These are phyloP conservation scores for Ostrea edulis DNA, from an alignment of 1,140 invertebrate genomes.

Conservation along the genomic window DNA sequence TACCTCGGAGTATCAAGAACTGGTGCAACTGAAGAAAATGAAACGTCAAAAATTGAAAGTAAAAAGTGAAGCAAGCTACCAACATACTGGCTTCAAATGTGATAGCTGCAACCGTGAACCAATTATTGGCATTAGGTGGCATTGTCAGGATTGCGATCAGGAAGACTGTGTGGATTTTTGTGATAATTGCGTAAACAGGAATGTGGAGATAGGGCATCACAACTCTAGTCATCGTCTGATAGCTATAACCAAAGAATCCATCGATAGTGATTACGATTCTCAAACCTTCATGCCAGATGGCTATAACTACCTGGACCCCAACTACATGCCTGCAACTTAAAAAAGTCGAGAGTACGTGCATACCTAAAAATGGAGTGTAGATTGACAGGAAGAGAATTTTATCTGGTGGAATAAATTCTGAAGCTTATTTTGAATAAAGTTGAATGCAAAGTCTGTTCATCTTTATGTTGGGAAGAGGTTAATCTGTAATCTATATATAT, in stretches of 20 bases:
- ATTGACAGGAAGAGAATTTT: no score
- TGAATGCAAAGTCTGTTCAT: no score
- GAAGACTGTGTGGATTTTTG: slow-evolving; percentile 81
- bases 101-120: slow-evolving; percentile 85
- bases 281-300: slow-evolving; percentile 70
- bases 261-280: slow-evolving; percentile 76
- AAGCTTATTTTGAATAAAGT: no score
- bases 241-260: slow-evolving; percentile 50
- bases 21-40: slow-evolving; percentile 80
- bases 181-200: slow-evolving; percentile 76
- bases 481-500: no score
- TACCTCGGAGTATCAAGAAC: slow-evolving; percentile 76
- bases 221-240: slow-evolving; percentile 75
- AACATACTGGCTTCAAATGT: slow-evolving; percentile 82
- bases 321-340: slow-evolving; percentile 79
- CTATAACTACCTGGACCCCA: slow-evolving; percentile 80
- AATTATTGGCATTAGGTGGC: slow-evolving; percentile 86
- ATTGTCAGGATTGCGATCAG: slow-evolving; percentile 83
- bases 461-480: no score
- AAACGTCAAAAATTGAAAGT: slow-evolving; percentile 76
- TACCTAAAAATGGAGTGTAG: no score
- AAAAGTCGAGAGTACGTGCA: no score
- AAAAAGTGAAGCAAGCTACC: background rate
- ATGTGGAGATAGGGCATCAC: slow-evolving; percentile 71
- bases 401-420: no score